Evolutionary conservation across 2,888 invertebrate genomes (phyloP).

Genomic region (Carpatolechia fugitivella): DNA sequence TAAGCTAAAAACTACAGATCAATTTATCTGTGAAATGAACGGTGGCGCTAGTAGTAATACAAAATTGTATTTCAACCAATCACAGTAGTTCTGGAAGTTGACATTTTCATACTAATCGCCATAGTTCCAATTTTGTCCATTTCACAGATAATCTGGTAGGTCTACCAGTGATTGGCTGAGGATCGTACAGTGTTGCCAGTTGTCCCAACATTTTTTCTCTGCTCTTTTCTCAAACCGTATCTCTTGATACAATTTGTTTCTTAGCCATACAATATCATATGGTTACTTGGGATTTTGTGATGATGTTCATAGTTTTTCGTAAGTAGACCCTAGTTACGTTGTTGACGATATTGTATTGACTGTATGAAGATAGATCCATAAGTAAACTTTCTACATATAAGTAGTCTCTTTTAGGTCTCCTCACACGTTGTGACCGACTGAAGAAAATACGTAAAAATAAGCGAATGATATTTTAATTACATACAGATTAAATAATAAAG

Average conservation of each 20-base stretch:
- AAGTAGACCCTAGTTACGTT: slow-evolving; percentile 68
- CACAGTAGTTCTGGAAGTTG: too few relatives aligned
- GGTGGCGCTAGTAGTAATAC: too few relatives aligned
- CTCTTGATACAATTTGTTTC: slow-evolving; percentile 34
- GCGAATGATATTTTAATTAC: neutral
- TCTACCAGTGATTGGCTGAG: too few relatives aligned
- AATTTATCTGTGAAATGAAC: too few relatives aligned
- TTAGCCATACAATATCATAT: slow-evolving; percentile 47
- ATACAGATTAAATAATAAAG: neutral
- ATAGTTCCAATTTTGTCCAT: too few relatives aligned
- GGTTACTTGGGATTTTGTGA: slow-evolving; percentile 56
- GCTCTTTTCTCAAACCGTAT: too few relatives aligned
- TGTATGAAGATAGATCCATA: slow-evolving; percentile 57
- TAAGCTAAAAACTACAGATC: too few relatives aligned
- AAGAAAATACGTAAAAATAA: slow-evolving; percentile 39
- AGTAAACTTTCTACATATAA: slow-evolving; percentile 69
- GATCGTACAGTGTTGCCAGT: too few relatives aligned
- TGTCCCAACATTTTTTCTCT: too few relatives aligned
- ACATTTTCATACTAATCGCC: too few relatives aligned
- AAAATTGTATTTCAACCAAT: too few relatives aligned
- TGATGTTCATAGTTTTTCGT: slow-evolving; percentile 67
- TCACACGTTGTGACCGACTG: slow-evolving; percentile 53
- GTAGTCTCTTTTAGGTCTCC: slow-evolving; percentile 62
- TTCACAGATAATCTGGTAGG: too few relatives aligned
- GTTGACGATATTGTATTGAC: slow-evolving; percentile 64